These are phyloP conservation scores for Drosophila lacteicornis DNA, from an alignment of 1,140 invertebrate genomes.

Conservation along the genomic window DNA sequence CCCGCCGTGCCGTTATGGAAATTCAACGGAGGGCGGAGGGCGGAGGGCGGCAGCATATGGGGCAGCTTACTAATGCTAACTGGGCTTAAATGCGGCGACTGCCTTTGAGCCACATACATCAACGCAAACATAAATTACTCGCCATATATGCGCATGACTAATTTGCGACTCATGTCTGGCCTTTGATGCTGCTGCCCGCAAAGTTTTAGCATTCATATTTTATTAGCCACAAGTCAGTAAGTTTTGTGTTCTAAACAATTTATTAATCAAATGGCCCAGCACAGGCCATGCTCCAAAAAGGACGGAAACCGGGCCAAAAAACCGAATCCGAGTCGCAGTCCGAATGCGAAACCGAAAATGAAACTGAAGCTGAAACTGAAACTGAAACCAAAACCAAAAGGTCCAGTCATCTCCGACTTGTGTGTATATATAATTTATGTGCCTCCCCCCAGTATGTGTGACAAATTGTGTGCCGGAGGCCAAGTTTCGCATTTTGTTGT, in stretches of 20 bases:
- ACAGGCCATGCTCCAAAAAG: constrained; percentile 30
- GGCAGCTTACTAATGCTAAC: constrained; percentile 62
- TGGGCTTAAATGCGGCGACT: constrained; percentile 68
- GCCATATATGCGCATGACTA: constrained; percentile 79
- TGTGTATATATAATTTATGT: constrained; percentile 75
- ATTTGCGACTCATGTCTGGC: constrained; percentile 63
- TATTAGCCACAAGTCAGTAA: constrained; percentile 79
- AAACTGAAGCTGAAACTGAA: constrained; percentile 9
- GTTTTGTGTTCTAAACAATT: constrained; percentile 76
- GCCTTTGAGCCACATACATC: constrained; percentile 62
- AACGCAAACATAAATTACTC: constrained; percentile 72
- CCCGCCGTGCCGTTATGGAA: constrained; percentile 37
- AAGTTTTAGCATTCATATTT: constrained; percentile 78
- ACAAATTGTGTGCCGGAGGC: constrained; percentile 78
- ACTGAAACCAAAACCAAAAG: constrained; percentile 31
- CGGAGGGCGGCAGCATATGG: constrained; percentile 57
- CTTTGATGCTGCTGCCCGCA: constrained; percentile 67
- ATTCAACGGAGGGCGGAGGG: constrained; percentile 10
- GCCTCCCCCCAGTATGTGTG: constrained; percentile 64
- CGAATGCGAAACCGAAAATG: constrained; percentile 14
- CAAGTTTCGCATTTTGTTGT: constrained; percentile 65
- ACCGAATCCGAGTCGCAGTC: constrained; percentile 10
- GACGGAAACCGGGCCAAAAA: constrained; percentile 5
- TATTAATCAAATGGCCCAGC: constrained; percentile 75
- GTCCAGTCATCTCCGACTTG: constrained; percentile 32